Conservation (phyloP, 2,888 invertebrate genomes). For the Netelia fuscicornis region DNA sequence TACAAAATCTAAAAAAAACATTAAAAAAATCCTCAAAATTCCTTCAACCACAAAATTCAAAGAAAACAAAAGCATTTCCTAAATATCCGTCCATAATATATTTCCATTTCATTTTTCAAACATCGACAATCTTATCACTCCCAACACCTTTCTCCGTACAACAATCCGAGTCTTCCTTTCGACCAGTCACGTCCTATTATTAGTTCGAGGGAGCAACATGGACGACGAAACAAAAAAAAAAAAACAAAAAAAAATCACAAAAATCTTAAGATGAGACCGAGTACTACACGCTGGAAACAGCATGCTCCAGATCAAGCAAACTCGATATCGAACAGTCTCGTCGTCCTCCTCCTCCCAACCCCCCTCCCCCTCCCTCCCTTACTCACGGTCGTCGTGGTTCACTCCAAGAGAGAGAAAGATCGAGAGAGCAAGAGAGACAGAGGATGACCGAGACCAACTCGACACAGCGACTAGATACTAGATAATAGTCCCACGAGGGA, state of each 20-base stretch:
- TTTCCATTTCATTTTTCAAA: too few relatives aligned
- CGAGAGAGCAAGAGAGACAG: not conserved
- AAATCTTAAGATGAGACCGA: not conserved
- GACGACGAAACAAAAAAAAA: not conserved
- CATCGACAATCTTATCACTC: too few relatives aligned
- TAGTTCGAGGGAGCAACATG: not conserved
- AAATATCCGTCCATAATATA: too few relatives aligned
- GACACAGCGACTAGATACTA: slow-evolving; percentile 54
- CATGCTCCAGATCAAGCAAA: slow-evolving; percentile 73
- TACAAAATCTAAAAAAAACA: too few relatives aligned
- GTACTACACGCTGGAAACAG: slow-evolving; percentile 45
- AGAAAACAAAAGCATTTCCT: too few relatives aligned
- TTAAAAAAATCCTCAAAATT: too few relatives aligned
- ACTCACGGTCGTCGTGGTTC: not conserved
- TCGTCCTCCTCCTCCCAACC: slow-evolving; percentile 26
- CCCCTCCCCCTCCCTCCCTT: not conserved
- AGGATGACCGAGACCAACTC: slow-evolving; percentile 27
- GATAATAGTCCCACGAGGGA: slow-evolving; percentile 61
- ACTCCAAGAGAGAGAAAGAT: not conserved
- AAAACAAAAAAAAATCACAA: not conserved
- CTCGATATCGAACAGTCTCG: slow-evolving; percentile 71
- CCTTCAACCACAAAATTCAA: too few relatives aligned
- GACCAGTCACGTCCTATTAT: not conserved
- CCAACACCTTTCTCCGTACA: too few relatives aligned
- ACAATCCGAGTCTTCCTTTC: too few relatives aligned